These are phyloP conservation scores for Procambarus clarkii DNA, from an alignment of 1,140 invertebrate species.

Conservation along the genomic window DNA sequence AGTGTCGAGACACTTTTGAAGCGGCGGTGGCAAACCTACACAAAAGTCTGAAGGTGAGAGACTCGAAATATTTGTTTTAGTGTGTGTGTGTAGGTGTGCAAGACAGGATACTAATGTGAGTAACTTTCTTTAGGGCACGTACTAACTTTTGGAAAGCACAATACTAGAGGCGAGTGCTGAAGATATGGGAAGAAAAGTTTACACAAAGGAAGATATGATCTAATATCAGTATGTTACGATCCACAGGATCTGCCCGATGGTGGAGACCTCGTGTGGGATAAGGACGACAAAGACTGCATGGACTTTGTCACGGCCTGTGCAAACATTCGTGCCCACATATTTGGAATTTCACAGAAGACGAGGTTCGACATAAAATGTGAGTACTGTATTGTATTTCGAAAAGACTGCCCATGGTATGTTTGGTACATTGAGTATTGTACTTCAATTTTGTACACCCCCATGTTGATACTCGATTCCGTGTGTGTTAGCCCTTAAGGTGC, in stretches of 20 bases:
- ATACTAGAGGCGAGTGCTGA: too few relatives aligned
- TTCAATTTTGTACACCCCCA: too few relatives aligned
- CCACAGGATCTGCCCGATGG: conserved; percentile 76
- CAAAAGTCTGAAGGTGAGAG: conserved; percentile 78
- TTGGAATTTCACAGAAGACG: conserved; percentile 90
- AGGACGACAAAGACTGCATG: conserved; percentile 95
- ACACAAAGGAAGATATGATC: too few relatives aligned
- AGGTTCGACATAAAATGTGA: conserved; percentile 97
- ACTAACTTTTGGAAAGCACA: too few relatives aligned
- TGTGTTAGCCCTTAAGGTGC: too few relatives aligned
- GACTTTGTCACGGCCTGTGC: conserved; percentile 97
- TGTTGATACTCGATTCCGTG: too few relatives aligned
- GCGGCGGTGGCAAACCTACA: conserved; percentile 84
- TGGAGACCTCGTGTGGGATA: conserved; percentile 95
- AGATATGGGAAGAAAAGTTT: too few relatives aligned
- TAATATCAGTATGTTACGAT: too few relatives aligned
- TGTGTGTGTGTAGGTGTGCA: not conserved
- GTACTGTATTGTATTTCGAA: conserved; percentile 73
- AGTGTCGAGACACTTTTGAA: conserved; percentile 87
- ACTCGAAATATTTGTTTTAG: not conserved
- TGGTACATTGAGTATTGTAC: too few relatives aligned
- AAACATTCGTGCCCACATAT: conserved; percentile 94
- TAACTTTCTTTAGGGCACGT: not conserved
- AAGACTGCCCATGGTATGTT: too few relatives aligned
- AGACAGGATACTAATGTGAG: not conserved